A percentile compares a stretch with the other conserved stretches of the same genome.
phyloP scores from a whole-genome alignment of 2,113 vertebrate species.

The Pteruthius melanotis region DNA sequence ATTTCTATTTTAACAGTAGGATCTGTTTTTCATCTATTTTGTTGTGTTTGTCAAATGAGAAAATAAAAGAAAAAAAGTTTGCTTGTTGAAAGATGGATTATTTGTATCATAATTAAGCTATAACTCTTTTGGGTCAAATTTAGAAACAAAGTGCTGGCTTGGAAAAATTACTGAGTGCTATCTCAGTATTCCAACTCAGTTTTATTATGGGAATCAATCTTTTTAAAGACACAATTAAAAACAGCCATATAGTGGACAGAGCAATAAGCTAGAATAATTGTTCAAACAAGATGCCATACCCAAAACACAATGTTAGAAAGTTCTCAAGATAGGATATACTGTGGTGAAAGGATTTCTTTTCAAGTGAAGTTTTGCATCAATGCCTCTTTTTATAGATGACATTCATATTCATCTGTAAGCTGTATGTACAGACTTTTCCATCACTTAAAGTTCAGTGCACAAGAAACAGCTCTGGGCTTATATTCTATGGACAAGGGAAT shows the following conservation, averaged over 20 bases:
- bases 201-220: constrained; percentile 32
- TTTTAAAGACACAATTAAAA: constrained; percentile 27
- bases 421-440: background rate
- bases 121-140: background rate
- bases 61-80: background rate
- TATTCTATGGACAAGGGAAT: accelerated
- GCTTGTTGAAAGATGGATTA: background rate
- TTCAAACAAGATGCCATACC: background rate
- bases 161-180: background rate
- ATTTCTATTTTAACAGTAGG: background rate
- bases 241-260: background rate
- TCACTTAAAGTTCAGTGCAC: background rate
- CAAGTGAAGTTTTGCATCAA: background rate
- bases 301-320: background rate
- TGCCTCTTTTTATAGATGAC: background rate
- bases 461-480: background rate
- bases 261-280: background rate
- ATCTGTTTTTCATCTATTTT: background rate
- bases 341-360: background rate
- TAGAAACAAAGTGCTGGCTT: background rate
- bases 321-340: background rate
- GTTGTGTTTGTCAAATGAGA: background rate
- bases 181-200: background rate
- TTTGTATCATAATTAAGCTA: background rate
- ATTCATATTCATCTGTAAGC: background rate